These are phyloP conservation scores for Ischnura elegans DNA, from an alignment of 2,888 invertebrate species.

Conservation along the genomic window DNA sequence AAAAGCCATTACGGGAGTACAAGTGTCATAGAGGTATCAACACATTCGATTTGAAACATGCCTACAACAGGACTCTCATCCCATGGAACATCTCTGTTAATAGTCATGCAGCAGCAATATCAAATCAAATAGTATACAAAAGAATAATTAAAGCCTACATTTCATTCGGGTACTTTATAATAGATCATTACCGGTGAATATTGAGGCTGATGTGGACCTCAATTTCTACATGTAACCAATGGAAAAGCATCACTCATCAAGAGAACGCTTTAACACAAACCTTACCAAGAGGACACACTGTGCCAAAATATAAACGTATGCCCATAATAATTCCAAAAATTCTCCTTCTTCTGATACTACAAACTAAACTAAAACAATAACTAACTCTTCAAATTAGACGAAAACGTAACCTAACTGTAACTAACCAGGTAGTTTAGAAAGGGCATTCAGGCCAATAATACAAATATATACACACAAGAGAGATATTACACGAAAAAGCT, in stretches of 20 bases:
- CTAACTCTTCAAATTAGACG: constrained; percentile 11
- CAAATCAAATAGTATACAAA: not conserved
- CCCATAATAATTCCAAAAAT: not conserved
- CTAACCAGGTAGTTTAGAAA: not conserved
- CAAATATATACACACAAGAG: not conserved
- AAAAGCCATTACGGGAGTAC: not conserved
- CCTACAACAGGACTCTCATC: not conserved
- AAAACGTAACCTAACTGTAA: constrained; percentile 55
- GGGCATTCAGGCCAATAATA: not conserved
- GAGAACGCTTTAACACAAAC: not conserved
- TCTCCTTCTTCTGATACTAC: not conserved
- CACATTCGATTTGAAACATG: not conserved
- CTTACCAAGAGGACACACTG: not conserved
- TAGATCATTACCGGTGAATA: constrained; percentile 49
- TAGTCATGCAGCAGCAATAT: not conserved
- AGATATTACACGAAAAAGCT: constrained; percentile 43
- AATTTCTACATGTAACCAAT: constrained; percentile 60
- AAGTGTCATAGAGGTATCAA: not conserved
- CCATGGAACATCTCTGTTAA: not conserved
- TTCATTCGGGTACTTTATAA: not conserved
- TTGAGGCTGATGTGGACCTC: constrained; percentile 17
- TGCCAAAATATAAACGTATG: not conserved
- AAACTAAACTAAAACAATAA: not conserved
- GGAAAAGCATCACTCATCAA: constrained; percentile 43
- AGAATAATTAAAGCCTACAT: not conserved